Base-by-base conservation (phyloP, 2,888 invertebrate genomes). In the Nymphalis c-album region DNA sequence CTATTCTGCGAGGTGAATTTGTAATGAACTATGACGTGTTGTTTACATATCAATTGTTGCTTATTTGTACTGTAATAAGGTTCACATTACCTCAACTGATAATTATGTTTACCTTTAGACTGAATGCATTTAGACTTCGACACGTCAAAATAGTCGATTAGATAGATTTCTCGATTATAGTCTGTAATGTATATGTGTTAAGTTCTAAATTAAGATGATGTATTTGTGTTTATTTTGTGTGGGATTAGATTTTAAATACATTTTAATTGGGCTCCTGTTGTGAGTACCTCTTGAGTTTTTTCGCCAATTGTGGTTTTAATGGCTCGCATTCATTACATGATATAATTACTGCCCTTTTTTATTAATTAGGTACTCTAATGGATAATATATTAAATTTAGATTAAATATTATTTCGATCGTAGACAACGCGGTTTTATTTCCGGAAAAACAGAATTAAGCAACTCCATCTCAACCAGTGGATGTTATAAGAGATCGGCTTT, bases 191-290 rank as follows among this genome's bases (percentile, higher is more conserved):
- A 8, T 17, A 16, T 0, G 20, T 16, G 16, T 26, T 53, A 53
- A 22, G 17, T n/a, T 1, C n/a, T 26, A 55, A 17, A n/a, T 55
- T 55, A 26, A 31, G 53, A 26, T 55, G 55, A 20, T n/a, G 55
- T 31, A 17, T 31, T 31, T 55, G 10, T 47, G 22, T 59, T 40
- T 53, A 31, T 51, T 59, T 62, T 31, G 26, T 22, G 77, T 78
- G 75, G 80, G 85, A 87, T 87, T 86, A 85, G 73, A 76, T 80
- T 82, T 77, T 85, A 89, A 90, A 84, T 84, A 82, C 80, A 76
- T 78, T 87, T 86, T 89, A 89, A 90, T 90, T 88, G 86, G 85
- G 67, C 76, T 79, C 83, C 80, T 78, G 76, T 78, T 66, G 68
- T 57, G 64, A 67, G 48, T 73, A 50, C 10, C 50, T 53, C 31